Base-by-base conservation (phyloP, 2,888 invertebrate genomes). In the Caenorhabditis drosophilae region DNA sequence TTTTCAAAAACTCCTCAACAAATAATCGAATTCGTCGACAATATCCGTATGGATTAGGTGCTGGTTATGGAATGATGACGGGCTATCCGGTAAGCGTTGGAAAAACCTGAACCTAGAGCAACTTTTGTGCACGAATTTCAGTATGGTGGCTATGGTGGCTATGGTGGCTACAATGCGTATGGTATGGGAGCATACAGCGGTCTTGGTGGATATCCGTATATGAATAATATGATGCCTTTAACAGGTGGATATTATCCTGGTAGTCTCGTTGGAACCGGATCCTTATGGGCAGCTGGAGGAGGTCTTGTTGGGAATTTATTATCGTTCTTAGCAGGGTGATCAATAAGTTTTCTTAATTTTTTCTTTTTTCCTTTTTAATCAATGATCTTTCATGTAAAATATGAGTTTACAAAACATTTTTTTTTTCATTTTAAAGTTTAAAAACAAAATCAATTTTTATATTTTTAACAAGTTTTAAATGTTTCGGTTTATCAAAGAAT, bases 281-380 rank as follows among this genome's bases (percentile, higher is more conserved):
- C 66, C 7, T 60, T 66, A 20, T 66, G 66, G 66, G 59, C 66
- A 27, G 52, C 59, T 7, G 56, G 56, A 11, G 66, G 66, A 16
- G 66, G 66, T n/a, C 52, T 66, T 3, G 66, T 66, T 18, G 66
- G 66, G 3, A 66, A 66, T 36, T 60, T 66, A 45, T 41, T 66
- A n/a, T 60, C 60, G 2, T 66, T 66, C 53, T 25, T 66, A 11
- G 46, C 60, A 12, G 66, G 66, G 15, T 66, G 34, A 51, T n/a
- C n/a, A n/a, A n/a, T n/a, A n/a, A n/a, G n/a, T n/a, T n/a, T n/a
- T n/a, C n/a, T n/a, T n/a, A n/a, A n/a, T n/a, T n/a, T n/a, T n/a
- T n/a, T n/a, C n/a, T n/a, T n/a, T n/a, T n/a, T n/a, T n/a, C n/a
- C n/a, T n/a, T n/a, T n/a, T n/a, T n/a, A n/a, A n/a, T n/a, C n/a